phyloP scores from a whole-genome alignment of 2,797 vertebrate species.

The Acipenser oxyrinchus region DNA sequence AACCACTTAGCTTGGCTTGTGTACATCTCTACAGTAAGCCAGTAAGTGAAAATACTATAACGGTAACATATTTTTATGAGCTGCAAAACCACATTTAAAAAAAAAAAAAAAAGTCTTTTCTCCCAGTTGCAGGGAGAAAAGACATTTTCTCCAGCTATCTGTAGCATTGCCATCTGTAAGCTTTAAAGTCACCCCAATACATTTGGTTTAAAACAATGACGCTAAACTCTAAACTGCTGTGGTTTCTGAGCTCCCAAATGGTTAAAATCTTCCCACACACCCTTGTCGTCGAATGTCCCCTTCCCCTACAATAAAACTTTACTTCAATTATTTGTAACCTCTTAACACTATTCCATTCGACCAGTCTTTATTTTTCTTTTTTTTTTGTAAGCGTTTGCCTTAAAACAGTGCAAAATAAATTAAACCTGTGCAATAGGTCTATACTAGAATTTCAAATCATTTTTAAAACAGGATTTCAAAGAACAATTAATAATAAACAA shows the following conservation, averaged over 20 bases:
- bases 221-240: slow-evolving; percentile 34
- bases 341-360: slow-evolving; percentile 22
- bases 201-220: slow-evolving; percentile 25
- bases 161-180: slow-evolving; percentile 2
- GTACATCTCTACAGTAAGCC: slow-evolving; percentile 46
- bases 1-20: slow-evolving; percentile 48
- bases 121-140: slow-evolving; percentile 16
- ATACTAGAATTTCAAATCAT: slow-evolving; percentile 33
- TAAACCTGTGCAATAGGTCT: slow-evolving; percentile 61
- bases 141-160: slow-evolving; percentile 1
- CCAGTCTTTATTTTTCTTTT: slow-evolving; percentile 26
- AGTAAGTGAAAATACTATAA: slow-evolving; percentile 42
- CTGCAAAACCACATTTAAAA: slow-evolving; percentile 47
- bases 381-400: slow-evolving; percentile 45
- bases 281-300: slow-evolving; percentile 11
- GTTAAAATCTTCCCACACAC: slow-evolving; percentile 25
- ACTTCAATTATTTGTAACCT: slow-evolving; percentile 21
- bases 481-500: slow-evolving; percentile 31
- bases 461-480: slow-evolving; percentile 36
- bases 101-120: slow-evolving; percentile 28
- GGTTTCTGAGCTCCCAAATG: slow-evolving; percentile 45
- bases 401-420: slow-evolving; percentile 66
- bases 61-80: slow-evolving; percentile 35
- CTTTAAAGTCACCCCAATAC: slow-evolving; percentile 12
- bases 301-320: slow-evolving; percentile 5